Base-by-base conservation (phyloP, 2,113 vertebrate species). In the Rhagologus leucostigma region DNA sequence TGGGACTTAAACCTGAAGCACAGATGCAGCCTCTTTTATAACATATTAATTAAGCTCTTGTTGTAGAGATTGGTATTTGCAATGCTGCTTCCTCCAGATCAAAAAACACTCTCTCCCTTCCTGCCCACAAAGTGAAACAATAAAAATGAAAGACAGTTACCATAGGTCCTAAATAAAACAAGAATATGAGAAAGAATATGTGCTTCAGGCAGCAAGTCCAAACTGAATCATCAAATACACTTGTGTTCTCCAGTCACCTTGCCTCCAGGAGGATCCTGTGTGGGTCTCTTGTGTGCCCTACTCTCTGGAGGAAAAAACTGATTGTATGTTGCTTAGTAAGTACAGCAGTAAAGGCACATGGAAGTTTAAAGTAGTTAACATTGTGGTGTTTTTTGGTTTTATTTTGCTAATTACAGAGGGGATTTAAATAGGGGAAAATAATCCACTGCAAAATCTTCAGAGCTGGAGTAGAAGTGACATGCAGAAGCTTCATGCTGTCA, bases 401-500 rank as follows among this genome's bases (percentile, higher is more conserved):
- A 15, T 77, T 89, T 87, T 84, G 19, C 24, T 91, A 9, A 53
- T 89, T 70, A 18, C 9, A 52, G 55, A n/a, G 21, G 21, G 6
- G 46, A 39, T 96, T 88, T 87, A 85, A 93, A 65, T 83, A 0
- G 0, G 75, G 71, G 55, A 80, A 85, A 80, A 73, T 29, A 49
- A 80, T 79, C 41, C 56, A 37, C 37, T 79, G 78, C 37, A 89
- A 65, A 95, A 91, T 83, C 46, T 83, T 73, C 32, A 73, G 70
- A 70, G 57, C 50, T 91, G 77, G 89, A 89, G 41, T 57, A 89
- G 77, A 94, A 93, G 27, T 95, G 94, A 85, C 50, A 2, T 84
- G 69, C 69, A 91, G 77, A 92, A 95, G 75, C 84, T 89, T 90
- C 65, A 46, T 79, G 74, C 82, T 96, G 91, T 93, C 93, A 93